Evolutionary conservation across 2,113 vertebrate species (phyloP).

Genomic region (Stegostoma tigrinum): DNA sequence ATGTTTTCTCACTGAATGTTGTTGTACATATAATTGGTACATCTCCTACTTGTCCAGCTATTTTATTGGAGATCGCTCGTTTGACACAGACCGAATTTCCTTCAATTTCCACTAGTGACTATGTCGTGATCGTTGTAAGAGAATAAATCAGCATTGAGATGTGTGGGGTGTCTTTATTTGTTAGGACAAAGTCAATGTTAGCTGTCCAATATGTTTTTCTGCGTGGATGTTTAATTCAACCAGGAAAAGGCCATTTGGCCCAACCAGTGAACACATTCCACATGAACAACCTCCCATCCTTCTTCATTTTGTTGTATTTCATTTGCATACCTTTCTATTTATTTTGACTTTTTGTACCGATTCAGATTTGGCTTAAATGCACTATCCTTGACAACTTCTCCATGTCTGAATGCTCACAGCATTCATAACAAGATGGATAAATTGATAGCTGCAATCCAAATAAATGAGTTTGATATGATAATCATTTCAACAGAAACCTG

Average conservation of each 20-base stretch:
- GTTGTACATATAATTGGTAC: slow-evolving; percentile 61
- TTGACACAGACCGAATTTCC: slow-evolving; percentile 66
- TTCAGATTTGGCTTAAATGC: background rate
- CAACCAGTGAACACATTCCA: background rate
- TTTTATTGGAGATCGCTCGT: slow-evolving; percentile 64
- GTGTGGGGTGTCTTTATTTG: background rate
- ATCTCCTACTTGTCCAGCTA: slow-evolving; percentile 73
- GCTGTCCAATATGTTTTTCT: background rate
- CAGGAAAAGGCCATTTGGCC: background rate
- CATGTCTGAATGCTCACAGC: too few species aligned
- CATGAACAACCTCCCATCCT: background rate
- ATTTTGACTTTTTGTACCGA: background rate
- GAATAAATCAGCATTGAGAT: slow-evolving; percentile 7
- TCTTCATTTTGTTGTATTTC: background rate
- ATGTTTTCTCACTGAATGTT: background rate
- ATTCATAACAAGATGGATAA: too few species aligned
- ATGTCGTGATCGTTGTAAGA: slow-evolving; percentile 61
- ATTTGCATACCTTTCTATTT: background rate
- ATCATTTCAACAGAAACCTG: too few species aligned
- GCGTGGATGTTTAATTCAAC: background rate
- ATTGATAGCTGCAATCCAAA: too few species aligned
- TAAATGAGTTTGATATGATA: too few species aligned
- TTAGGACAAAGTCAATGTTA: background rate
- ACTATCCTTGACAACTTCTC: background rate
- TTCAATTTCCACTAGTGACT: slow-evolving; percentile 54